Evolutionary conservation across 2,113 vertebrate genomes (phyloP).

Genomic region (Phaethornis superciliosus): DNA sequence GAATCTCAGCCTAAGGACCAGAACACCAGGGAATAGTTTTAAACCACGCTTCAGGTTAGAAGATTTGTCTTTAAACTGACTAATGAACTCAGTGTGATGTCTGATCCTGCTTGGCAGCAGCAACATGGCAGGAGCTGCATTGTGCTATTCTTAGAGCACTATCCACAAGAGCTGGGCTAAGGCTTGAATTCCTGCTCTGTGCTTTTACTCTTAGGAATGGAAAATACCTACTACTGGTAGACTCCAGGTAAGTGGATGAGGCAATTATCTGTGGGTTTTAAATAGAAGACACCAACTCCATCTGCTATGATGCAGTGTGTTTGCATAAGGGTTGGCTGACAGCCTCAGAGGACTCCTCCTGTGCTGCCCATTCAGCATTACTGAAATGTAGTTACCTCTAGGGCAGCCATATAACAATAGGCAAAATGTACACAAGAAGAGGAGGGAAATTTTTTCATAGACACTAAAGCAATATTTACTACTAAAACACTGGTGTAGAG

Average conservation of each 20-base stretch:
- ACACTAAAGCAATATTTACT: background rate
- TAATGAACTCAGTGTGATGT: background rate
- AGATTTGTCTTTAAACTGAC: background rate
- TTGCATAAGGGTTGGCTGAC: background rate
- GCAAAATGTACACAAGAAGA: background rate
- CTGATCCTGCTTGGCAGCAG: background rate
- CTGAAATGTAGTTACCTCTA: background rate
- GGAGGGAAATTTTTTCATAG: background rate
- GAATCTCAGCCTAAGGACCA: background rate
- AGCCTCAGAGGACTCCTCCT: background rate
- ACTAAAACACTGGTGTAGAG: background rate
- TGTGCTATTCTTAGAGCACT: background rate
- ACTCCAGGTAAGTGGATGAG: background rate
- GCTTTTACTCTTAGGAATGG: background rate
- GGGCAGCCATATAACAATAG: background rate
- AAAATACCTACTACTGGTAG: background rate
- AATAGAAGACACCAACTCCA: background rate
- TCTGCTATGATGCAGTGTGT: fast-evolving
- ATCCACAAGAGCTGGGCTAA: background rate
- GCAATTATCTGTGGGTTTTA: background rate
- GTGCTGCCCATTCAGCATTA: background rate
- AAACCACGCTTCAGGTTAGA: background rate
- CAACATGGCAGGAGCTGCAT: background rate
- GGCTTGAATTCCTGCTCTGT: background rate
- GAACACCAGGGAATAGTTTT: background rate